Base-by-base conservation (phyloP, 2,888 invertebrate genomes). In the Schizotus pectinicornis region DNA sequence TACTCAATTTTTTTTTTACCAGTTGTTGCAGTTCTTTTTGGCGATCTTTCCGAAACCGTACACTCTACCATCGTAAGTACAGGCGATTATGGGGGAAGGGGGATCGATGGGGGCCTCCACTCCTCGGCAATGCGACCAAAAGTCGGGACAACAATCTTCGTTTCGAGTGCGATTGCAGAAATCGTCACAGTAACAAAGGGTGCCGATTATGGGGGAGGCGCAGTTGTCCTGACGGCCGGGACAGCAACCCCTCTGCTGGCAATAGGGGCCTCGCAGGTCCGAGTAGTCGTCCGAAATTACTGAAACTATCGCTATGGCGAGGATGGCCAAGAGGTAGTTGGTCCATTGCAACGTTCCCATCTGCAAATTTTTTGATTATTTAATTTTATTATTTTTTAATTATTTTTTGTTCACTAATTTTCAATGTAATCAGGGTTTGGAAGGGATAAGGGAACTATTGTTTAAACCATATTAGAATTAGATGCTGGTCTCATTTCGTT, bases 101-200 rank as follows among this genome's bases (percentile, higher is more conserved):
- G n/a, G 22, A 22, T 22, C 22, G 22, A 22, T 5, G 22, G 61
- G 59, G 13, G 63, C 60, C 46, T 31, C 36, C n/a, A 76, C 70
- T 6, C 87, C 86, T 64, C 81, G 81, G 73, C 97, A 98, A 61
- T 86, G 86, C 0, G 85, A 82, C 77, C 85, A 86, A 77, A 89
- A 98, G 79, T 98, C 98, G 0, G 97, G 97, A 73, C 97, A 98
- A 77, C 97, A 98, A 77, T 97, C 97, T 67, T 88, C 88, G 34
- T 84, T 83, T 7, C 81, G 77, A 0, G 85, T 85, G 32, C 90
- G 81, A 75, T 92, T 89, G 81, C 97, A 97, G 80, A 96, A 97
- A 65, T 91, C 85, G 78, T 98, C 98, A 79, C 98, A 98, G 79
- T 98, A 98, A 79, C 98, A 98, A 8, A 91, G 78, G 0, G 95